phyloP scores from a whole-genome alignment of 2,797 vertebrate genomes.

The Acridotheres tristis region DNA sequence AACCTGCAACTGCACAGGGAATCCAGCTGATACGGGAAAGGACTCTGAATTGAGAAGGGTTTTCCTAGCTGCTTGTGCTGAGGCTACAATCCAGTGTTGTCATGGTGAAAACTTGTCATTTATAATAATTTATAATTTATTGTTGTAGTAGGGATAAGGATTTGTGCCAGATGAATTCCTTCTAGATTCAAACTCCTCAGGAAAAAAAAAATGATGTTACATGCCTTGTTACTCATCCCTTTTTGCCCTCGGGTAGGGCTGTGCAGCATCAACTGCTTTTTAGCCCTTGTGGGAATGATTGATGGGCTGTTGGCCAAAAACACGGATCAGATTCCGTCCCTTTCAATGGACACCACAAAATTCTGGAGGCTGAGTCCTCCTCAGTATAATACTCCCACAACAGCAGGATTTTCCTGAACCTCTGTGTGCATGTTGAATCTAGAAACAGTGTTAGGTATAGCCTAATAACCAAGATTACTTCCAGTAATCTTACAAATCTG shows the following conservation, averaged over 20 bases:
- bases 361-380: background rate
- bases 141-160: background rate
- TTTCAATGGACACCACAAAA: background rate
- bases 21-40: background rate
- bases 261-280: background rate
- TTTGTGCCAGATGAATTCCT: background rate
- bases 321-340: background rate
- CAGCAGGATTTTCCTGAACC: background rate
- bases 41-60: background rate
- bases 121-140: background rate
- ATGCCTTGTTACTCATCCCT: background rate
- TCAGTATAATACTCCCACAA: background rate
- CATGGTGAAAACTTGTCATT: background rate
- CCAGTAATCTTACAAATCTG: background rate
- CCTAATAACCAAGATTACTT: background rate
- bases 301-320: background rate
- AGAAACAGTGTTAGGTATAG: background rate
- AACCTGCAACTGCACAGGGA: background rate
- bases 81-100: background rate
- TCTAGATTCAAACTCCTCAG: background rate
- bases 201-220: background rate
- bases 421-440: background rate
- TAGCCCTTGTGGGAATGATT: background rate
- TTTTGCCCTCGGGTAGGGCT: background rate
- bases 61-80: background rate